phyloP scores from a whole-genome alignment of 2,797 vertebrate genomes.

The Dallia pectoralis region DNA sequence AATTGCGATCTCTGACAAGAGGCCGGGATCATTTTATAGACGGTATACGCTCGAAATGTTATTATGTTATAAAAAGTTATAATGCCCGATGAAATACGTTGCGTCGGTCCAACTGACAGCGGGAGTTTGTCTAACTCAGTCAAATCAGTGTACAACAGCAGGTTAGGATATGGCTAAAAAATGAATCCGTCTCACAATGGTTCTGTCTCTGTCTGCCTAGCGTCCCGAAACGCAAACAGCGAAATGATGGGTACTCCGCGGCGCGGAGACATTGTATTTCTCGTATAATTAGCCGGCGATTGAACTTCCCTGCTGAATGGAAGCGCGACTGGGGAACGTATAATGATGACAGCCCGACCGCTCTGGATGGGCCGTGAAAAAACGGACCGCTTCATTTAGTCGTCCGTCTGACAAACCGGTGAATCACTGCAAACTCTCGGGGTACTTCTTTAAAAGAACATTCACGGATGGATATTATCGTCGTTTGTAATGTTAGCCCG shows the following conservation, averaged over 20 bases:
- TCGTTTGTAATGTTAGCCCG: neutral
- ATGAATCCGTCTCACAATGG: slow-evolving; percentile 35
- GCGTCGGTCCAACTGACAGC: slow-evolving; percentile 3
- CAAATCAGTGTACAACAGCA: slow-evolving; percentile 24
- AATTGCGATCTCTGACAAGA: no score
- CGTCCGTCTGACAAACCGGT: slow-evolving; percentile 14
- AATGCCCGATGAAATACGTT: no score
- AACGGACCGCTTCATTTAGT: neutral
- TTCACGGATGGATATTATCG: slow-evolving; percentile 19
- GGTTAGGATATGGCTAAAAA: slow-evolving; percentile 31
- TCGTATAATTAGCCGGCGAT: slow-evolving; percentile 43
- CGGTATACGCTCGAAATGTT: no score
- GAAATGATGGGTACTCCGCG: slow-evolving; percentile 36
- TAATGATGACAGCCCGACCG: neutral
- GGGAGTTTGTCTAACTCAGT: slow-evolving; percentile 16
- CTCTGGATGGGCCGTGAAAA: neutral
- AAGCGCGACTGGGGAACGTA: slow-evolving; percentile 2
- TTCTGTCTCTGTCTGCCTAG: slow-evolving; percentile 17
- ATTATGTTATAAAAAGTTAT: no score
- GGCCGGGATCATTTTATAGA: no score
- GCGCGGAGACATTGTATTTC: slow-evolving; percentile 19
- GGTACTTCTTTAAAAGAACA: slow-evolving; percentile 31
- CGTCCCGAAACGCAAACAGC: slow-evolving; percentile 29
- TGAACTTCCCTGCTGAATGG: slow-evolving; percentile 33
- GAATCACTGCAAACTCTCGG: slow-evolving; percentile 30